Percentiles rank a stretch among this genome's conserved stretches.
These are phyloP conservation scores for Smittia aterrima DNA, from an alignment of 2,888 invertebrate genomes.

Conservation along the genomic window DNA sequence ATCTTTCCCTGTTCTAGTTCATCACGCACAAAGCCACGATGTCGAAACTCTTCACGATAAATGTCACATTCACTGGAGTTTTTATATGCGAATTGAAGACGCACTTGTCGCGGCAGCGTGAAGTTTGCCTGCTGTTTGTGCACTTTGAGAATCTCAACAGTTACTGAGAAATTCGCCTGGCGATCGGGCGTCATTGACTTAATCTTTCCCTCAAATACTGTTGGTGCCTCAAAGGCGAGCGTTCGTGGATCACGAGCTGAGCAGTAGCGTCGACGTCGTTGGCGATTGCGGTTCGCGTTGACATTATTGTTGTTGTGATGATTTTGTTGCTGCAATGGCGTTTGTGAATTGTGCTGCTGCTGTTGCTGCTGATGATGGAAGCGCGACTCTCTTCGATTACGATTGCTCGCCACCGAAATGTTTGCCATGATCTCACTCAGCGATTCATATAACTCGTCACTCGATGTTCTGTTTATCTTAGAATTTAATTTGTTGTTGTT, in stretches of 20 bases:
- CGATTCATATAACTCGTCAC: constrained; percentile 25
- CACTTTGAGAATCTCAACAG: constrained; percentile 64
- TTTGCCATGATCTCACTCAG: constrained; percentile 21
- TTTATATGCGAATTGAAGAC: constrained; percentile 52
- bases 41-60: constrained; percentile 51
- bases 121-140: constrained; percentile 60
- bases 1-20: constrained; percentile 52
- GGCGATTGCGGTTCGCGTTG: constrained; percentile 42
- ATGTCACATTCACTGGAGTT: constrained; percentile 54
- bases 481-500: constrained; percentile 26
- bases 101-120: constrained; percentile 49
- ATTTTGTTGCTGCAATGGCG: neutral
- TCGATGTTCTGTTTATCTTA: constrained; percentile 40
- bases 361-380: constrained; percentile 12
- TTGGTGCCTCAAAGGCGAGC: constrained; percentile 64
- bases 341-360: neutral
- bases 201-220: constrained; percentile 66
- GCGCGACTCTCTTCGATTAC: constrained; percentile 35
- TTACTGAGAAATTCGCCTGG: constrained; percentile 62
- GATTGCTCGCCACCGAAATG: constrained; percentile 33
- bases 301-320: constrained; percentile 41
- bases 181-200: constrained; percentile 62
- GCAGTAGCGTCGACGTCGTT: constrained; percentile 54
- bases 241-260: constrained; percentile 64
- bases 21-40: constrained; percentile 51